Percentiles rank a stretch among this genome's conserved stretches.
Conservation (phyloP, 2,888 invertebrate genomes). For the Agrypnus murinus region DNA sequence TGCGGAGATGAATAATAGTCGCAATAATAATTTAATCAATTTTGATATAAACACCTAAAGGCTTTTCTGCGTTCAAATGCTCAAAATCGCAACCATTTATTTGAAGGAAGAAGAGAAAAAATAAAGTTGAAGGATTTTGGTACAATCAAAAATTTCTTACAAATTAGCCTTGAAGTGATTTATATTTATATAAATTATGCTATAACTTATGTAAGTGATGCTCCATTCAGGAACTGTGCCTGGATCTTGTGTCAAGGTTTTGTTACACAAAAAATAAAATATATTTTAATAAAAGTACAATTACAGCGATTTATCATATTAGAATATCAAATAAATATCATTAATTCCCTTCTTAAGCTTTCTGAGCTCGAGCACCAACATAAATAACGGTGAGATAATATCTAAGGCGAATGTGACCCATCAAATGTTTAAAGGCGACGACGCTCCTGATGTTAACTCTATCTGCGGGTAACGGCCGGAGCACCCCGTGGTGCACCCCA, state of each 20-base stretch:
- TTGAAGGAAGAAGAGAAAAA: no score
- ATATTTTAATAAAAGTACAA: slow-evolving; percentile 34
- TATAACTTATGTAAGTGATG: slow-evolving; percentile 16
- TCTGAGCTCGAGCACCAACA: slow-evolving; percentile 64
- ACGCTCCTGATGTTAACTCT: slow-evolving; percentile 63
- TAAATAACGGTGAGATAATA: slow-evolving; percentile 60
- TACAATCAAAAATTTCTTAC: not conserved
- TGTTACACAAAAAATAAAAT: slow-evolving; percentile 20
- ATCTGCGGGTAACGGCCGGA: slow-evolving; percentile 62
- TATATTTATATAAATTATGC: slow-evolving; percentile 7
- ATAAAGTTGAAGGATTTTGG: slow-evolving; percentile 1
- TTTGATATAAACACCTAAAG: no score
- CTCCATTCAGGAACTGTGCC: slow-evolving; percentile 16
- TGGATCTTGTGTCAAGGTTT: slow-evolving; percentile 12
- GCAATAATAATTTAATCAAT: no score
- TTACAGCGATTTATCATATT: slow-evolving; percentile 45
- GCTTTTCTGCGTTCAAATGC: no score
- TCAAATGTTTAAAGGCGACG: slow-evolving; percentile 61
- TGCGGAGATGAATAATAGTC: no score
- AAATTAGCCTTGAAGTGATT: slow-evolving; percentile 13
- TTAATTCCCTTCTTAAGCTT: slow-evolving; percentile 68
- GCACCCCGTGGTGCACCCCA: slow-evolving; percentile 59
- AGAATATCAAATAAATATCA: slow-evolving; percentile 62
- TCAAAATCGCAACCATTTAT: no score
- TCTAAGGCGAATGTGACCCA: slow-evolving; percentile 61